Evolutionary conservation across 2,113 vertebrate genomes (phyloP), one percentile per base, ranked within the genome.

Genomic region (Erpornis zantholeuca): DNA sequence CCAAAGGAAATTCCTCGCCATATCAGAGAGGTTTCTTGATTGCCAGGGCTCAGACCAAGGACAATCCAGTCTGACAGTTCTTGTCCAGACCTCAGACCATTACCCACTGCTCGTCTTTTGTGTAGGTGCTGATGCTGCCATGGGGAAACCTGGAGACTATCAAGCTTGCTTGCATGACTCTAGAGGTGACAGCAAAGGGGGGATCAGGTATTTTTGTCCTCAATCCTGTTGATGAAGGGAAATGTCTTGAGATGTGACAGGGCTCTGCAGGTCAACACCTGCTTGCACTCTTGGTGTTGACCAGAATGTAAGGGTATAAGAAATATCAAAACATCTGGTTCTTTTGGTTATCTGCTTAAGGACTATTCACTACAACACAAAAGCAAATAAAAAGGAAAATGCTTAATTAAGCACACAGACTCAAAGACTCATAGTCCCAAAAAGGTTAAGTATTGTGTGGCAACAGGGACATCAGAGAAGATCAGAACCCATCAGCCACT

Each of bases 51-150:
- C 22, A 40, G 13, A 45, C 3, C 35, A 25, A 56, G 42, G 33
- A n/a, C 23, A n/a, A 22, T 13, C 13, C 40, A 36, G 3, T 44
- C 28, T 18, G 21, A 22, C 8, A 9, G 7, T 40, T 14, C 29
- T 68, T 29, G 31, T 42, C 29, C 25, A 72, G 22, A 21, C 21
- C 25, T 61, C 36, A 56, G 36, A 21, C 7, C 25, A 13, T 25
- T 35, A 22, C 1, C 1, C 33, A 10, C 7, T 38, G 21, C 17
- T 61, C 0, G 0, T 78, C 4, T 47, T 52, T 53, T 0, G 0
- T 35, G 10, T 24, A 28, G 22, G 11, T 3, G 2, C 15, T 68
- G 47, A 63, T 12, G 12, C 28, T 25, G 14, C 18, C 18, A 4
- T 42, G 25, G 36, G 12, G 56, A 61, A 56, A 66, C 8, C 13